These are phyloP conservation scores for Scleropages formosus DNA, from an alignment of 2,797 vertebrate genomes.

Conservation along the genomic window DNA sequence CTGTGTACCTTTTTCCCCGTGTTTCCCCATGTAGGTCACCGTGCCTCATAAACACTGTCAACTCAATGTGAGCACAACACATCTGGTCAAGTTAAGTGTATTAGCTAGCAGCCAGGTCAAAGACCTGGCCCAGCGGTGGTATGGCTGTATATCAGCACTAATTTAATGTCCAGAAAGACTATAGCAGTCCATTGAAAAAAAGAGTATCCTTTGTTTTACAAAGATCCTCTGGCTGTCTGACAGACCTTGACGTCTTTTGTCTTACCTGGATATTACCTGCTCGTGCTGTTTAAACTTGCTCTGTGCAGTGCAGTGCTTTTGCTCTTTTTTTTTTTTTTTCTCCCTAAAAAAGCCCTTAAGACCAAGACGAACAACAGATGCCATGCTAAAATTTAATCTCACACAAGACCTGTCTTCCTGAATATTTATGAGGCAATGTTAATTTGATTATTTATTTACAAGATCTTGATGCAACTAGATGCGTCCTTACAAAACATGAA, in stretches of 20 bases:
- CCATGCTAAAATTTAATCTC: conserved; percentile 24
- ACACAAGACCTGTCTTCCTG: conserved; percentile 34
- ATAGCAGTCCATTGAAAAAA: not conserved
- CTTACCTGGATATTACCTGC: not conserved
- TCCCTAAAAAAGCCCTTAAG: not conserved
- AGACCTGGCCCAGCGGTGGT: not conserved
- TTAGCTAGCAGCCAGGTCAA: not conserved
- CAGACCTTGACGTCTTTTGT: not conserved
- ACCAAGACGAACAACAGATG: conserved; percentile 26
- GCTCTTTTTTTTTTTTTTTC: not conserved
- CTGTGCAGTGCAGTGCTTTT: not conserved
- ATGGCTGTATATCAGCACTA: not conserved
- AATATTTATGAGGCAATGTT: conserved; percentile 43
- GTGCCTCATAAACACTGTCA: not conserved
- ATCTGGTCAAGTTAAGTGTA: not conserved
- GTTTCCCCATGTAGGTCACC: not conserved
- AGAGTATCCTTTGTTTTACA: not conserved
- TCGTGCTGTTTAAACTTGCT: not conserved
- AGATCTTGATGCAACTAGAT: conserved; percentile 21
- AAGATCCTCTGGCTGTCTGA: not conserved
- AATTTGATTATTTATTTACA: conserved; percentile 43
- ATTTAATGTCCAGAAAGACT: not conserved
- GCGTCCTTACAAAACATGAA: conserved; percentile 40
- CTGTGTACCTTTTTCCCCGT: not conserved
- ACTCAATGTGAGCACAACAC: not conserved